Percentiles rank a stretch among this genome's conserved stretches.
These are phyloP conservation scores for Ceryle rudis DNA, from an alignment of 2,797 vertebrate genomes.

Conservation along the genomic window DNA sequence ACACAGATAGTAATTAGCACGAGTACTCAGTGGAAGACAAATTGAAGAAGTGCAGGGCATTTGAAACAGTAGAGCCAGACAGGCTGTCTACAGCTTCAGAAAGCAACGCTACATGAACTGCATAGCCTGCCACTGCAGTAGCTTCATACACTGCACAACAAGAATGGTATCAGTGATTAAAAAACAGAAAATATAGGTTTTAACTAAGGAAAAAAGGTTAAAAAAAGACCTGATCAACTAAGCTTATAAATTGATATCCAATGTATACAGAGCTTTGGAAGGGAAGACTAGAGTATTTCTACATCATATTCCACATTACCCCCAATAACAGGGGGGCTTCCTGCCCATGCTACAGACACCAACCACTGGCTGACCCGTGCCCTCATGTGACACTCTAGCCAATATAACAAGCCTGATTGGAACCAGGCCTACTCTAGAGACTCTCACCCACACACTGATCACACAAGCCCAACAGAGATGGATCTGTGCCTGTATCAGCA, in stretches of 20 bases:
- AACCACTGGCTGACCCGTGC: rapidly evolving
- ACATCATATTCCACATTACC: too few relatives aligned
- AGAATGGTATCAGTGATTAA: rapidly evolving
- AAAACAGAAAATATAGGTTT: not conserved
- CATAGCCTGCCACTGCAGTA: not conserved
- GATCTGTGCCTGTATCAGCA: not conserved
- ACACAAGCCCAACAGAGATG: not conserved
- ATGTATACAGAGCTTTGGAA: not conserved
- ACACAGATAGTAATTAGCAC: not conserved
- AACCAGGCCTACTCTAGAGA: not conserved
- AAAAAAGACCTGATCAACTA: not conserved
- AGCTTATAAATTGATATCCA: not conserved
- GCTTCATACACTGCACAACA: too few relatives aligned
- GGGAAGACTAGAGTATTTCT: not conserved
- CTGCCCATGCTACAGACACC: not conserved
- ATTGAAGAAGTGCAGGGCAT: not conserved
- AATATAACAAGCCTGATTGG: not conserved
- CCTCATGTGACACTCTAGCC: not conserved
- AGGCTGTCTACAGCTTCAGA: not conserved
- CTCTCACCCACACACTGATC: not conserved
- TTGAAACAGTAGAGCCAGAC: not conserved
- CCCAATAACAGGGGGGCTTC: rapidly evolving
- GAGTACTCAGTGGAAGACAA: not conserved
- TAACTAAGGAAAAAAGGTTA: not conserved
- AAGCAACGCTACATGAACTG: rapidly evolving